Evolutionary conservation across 2,113 vertebrate genomes (phyloP), one percentile per base, ranked within the genome.

Genomic region (Rhinogobius similis): DNA sequence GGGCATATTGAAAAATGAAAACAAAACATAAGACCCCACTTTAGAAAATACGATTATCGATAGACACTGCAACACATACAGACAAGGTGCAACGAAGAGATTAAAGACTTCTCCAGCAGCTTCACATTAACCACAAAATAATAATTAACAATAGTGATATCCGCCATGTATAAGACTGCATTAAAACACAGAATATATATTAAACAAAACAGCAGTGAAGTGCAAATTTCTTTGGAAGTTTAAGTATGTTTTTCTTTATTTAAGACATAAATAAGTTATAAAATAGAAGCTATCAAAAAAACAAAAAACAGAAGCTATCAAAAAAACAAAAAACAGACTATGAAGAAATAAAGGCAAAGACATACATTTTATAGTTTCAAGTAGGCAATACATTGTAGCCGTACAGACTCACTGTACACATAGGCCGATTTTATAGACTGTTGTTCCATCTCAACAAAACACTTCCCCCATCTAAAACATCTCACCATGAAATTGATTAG

Each of bases 221-320:
- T 98, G 98, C 98, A 98, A 98, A 95, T 94, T 94, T 98, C 95
- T 98, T 98, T 98, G 97, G 97, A 97, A 90, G 90, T 94, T 92
- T 94, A 94, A 94, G 94, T 94, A 64, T 84, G 89, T 39, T 71
- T 78, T 85, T 67, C 26, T 68, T 86, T 81, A 74, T 84, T 87
- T 93, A 91, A 95, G 92, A 94, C 87, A 93, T 91, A 93, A 93
- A 92, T 93, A 91, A 88, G 76, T 88, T 92, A 92, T 90, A 91
- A 93, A 93, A 92, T 78, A 83, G 65, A 88, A 85, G 72, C 82
- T 85, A 77, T 90, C 79, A 82, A 89, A 88, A 88, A 88, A 92
- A 88, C n/a, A 50, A 88, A 93, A 67, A 86, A 85, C 67, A 75
- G 86, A 94, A n/a, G n/a, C n/a, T n/a, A n/a, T n/a, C n/a, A 93